Evolutionary conservation across 1,140 invertebrate species (phyloP).

Genomic region (Zaprionus lachaisei): DNA sequence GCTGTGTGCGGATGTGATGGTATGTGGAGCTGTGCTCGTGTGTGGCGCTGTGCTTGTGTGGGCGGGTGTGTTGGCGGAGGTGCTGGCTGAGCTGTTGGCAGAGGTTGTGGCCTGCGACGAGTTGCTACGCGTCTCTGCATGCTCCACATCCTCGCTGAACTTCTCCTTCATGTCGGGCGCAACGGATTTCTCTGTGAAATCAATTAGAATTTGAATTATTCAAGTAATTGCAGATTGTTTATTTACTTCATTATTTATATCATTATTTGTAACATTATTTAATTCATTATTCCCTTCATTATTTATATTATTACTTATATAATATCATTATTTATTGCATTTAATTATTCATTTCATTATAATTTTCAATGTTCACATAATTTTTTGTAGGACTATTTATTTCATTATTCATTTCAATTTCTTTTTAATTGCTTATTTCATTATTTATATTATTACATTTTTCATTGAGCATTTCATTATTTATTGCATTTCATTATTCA

Average conservation of each 20-base stretch:
- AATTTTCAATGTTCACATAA: too few species aligned
- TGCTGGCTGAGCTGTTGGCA: not conserved
- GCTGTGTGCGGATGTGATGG: not conserved
- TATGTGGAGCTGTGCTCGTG: not conserved
- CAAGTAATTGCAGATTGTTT: not conserved
- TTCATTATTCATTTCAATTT: not conserved
- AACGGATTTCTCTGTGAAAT: slow-evolving; percentile 46
- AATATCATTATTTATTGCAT: too few species aligned
- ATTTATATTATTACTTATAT: too few species aligned
- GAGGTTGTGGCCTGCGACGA: slow-evolving; percentile 5
- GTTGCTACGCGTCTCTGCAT: slow-evolving; percentile 12
- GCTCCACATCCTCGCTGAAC: slow-evolving; percentile 57
- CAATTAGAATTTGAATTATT: not conserved
- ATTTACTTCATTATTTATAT: too few species aligned
- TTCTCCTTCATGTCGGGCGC: slow-evolving; percentile 52
- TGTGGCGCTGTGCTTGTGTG: not conserved
- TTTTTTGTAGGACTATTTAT: too few species aligned
- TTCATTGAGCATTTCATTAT: too few species aligned
- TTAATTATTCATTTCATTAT: not conserved
- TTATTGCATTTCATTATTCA: too few species aligned
- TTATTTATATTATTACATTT: too few species aligned
- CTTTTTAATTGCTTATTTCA: too few species aligned
- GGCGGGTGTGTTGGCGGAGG: not conserved
- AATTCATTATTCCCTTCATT: too few species aligned
- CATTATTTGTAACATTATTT: not conserved